These are phyloP conservation scores for Clitarchus hookeri DNA, from an alignment of 2,888 invertebrate genomes.

Conservation along the genomic window DNA sequence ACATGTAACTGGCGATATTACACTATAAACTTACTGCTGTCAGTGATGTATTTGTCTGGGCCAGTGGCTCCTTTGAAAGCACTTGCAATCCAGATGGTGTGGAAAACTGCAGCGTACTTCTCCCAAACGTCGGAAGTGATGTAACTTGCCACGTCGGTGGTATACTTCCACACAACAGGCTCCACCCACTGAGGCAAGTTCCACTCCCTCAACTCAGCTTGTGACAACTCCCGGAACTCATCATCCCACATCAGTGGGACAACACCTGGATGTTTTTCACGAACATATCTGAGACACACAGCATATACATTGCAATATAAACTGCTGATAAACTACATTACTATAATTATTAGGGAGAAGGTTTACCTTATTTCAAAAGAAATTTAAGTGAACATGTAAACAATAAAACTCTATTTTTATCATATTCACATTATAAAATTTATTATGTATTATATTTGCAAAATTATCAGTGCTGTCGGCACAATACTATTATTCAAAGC, in stretches of 20 bases:
- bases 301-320: not conserved
- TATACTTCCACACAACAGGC: constrained; percentile 75
- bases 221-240: constrained; percentile 67
- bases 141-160: constrained; percentile 54
- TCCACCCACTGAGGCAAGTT: constrained; percentile 60
- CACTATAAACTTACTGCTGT: constrained; percentile 51
- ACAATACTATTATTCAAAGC: too few species aligned
- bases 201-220: constrained; percentile 55
- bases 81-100: constrained; percentile 76
- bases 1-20: too few species aligned
- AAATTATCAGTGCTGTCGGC: too few species aligned
- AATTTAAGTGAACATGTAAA: too few species aligned
- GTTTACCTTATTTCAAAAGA: too few species aligned
- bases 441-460: too few species aligned
- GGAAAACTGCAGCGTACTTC: constrained; percentile 64
- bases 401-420: too few species aligned
- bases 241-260: constrained; percentile 81
- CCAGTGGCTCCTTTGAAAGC: constrained; percentile 83
- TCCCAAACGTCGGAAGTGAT: constrained; percentile 55
- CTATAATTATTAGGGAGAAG: too few species aligned
- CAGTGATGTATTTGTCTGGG: constrained; percentile 57
- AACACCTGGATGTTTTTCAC: constrained; percentile 57
- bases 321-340: too few species aligned
- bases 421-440: too few species aligned
- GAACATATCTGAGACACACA: constrained; percentile 52